phyloP scores from a whole-genome alignment of 2,888 invertebrate genomes.

The Steromphala cineraria region DNA sequence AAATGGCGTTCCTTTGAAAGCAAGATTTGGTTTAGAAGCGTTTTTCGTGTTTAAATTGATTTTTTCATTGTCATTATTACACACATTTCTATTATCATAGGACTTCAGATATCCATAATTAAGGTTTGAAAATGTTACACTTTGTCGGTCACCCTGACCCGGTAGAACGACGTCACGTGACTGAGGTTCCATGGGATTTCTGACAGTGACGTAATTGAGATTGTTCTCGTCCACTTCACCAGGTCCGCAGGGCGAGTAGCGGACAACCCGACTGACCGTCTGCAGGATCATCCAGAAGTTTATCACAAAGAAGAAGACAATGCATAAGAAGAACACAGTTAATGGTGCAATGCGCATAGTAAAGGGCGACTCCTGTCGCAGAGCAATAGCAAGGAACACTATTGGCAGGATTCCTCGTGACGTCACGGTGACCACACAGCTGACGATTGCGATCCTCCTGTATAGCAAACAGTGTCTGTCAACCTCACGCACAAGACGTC shows the following conservation, averaged over 20 bases:
- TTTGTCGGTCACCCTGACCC: conserved; percentile 18
- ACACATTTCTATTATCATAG: conserved; percentile 51
- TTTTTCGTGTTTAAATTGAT: background rate
- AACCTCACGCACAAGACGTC: conserved; percentile 42
- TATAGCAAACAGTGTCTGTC: conserved; percentile 37
- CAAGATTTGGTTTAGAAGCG: background rate
- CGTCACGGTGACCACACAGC: conserved; percentile 42
- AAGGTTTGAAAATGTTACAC: conserved; percentile 22
- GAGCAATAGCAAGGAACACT: conserved; percentile 49
- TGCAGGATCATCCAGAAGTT: conserved; percentile 55
- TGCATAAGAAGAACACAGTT: conserved; percentile 53
- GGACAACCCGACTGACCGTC: conserved; percentile 47
- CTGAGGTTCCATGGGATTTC: background rate
- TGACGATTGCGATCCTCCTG: conserved; percentile 36
- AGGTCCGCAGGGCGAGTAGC: conserved; percentile 14
- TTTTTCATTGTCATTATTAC: conserved; percentile 44
- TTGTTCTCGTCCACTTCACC: background rate
- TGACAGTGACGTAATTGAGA: background rate
- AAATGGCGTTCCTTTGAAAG: background rate
- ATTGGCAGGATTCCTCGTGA: conserved; percentile 51
- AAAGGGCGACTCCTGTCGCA: conserved; percentile 51
- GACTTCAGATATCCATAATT: conserved; percentile 1
- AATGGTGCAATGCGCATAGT: conserved; percentile 50
- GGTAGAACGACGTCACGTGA: conserved; percentile 18
- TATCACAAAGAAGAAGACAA: conserved; percentile 56